Evolutionary conservation across 2,888 invertebrate species (phyloP).

Genomic region (Lasioglossum marginatum): DNA sequence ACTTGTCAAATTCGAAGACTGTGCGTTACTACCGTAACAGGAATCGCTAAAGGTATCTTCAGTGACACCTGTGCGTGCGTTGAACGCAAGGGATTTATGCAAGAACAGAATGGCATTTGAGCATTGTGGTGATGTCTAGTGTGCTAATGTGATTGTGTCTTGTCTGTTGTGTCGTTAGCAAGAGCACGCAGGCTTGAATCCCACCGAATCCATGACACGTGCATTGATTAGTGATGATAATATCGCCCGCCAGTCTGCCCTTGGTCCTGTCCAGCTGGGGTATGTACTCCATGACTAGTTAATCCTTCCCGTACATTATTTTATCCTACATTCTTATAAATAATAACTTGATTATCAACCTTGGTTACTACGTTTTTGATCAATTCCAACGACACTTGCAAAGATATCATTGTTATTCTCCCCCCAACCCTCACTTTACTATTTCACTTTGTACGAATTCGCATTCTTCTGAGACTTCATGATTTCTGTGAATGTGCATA

Average conservation of each 20-base stretch:
- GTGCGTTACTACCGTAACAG: conserved; percentile 6
- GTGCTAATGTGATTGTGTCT: conserved; percentile 86
- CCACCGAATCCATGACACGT: conserved; percentile 98
- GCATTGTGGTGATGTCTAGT: conserved; percentile 82
- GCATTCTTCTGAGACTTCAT: not conserved
- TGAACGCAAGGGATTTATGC: conserved; percentile 65
- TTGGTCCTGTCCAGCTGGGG: conserved; percentile 97
- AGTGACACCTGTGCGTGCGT: conserved; percentile 64
- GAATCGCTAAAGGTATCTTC: conserved; percentile 67
- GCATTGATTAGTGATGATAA: conserved; percentile 97
- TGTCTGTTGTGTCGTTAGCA: conserved; percentile 91
- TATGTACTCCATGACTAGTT: conserved; percentile 89
- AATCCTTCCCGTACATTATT: conserved; percentile 68
- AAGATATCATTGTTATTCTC: not conserved
- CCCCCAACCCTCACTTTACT: not conserved
- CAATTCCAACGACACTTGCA: not conserved
- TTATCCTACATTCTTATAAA: conserved; percentile 37
- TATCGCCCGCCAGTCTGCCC: conserved; percentile 91
- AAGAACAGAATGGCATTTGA: conserved; percentile 78
- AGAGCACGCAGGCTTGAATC: conserved; percentile 94
- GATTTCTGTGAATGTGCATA: not conserved
- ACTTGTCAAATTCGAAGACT: not conserved
- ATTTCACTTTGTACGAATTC: not conserved
- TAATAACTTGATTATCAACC: conserved; percentile 30
- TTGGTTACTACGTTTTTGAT: conserved; percentile 18